Evolutionary conservation across 2,113 vertebrate genomes (phyloP), one percentile per base, ranked within the genome.

Genomic region (Pterophyllum scalare): DNA sequence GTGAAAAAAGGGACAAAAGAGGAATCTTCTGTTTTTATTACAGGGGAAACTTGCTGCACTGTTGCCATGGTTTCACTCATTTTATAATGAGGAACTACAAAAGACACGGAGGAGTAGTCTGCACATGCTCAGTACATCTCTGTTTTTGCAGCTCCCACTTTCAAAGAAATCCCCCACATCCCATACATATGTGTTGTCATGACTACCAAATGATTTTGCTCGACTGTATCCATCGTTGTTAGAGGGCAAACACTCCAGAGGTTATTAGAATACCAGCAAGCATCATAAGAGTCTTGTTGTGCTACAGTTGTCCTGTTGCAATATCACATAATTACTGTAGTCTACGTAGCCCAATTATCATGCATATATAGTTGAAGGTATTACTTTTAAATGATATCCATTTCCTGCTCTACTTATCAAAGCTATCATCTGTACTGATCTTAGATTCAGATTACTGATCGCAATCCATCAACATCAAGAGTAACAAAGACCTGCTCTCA

Each of bases 41-140:
- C 4, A 10, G n/a, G 24, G 6, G 28, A 59, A 46, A 85, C 61
- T 46, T 61, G 26, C 56, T 54, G 61, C 72, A 24, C 28, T n/a
- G 62, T 86, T 78, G 38, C 58, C 28, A 79, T 62, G 75, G 75
- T 78, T 82, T 49, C 58, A 13, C 35, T 61, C 7, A 17, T 74
- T 72, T 85, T 70, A 52, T 77, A 33, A 81, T 52, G 59, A 82
- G 59, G 40, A 75, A 15, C 70, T 20, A 46, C 52, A 75, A 49
- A 81, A 75, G 28, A 54, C 61, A 20, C 0, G 6, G 54, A 64
- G 59, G 70, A 78, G 31, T 49, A 46, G 15, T 15, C 64, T 49
- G 59, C 28, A 57, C 35, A 8, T 49, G 13, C 12, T 82, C 28
- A 83, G 40, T 31, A 59, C 75, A 54, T 7, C 35, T 86, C 65